Base-by-base conservation (phyloP, 2,888 invertebrate species). In the Brenthis hecate region DNA sequence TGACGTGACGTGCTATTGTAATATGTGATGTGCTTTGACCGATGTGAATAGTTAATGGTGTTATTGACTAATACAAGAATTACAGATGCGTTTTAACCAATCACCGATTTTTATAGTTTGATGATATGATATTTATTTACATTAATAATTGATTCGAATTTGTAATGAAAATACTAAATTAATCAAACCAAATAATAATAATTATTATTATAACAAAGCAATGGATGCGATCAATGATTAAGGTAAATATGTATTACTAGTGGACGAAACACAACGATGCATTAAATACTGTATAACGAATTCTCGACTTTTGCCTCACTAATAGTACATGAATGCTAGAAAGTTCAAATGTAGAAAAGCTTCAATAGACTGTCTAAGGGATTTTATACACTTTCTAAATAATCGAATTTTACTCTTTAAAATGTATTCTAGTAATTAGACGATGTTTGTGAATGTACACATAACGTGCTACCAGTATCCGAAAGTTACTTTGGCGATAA, bases 401-500 rank as follows among this genome's bases (percentile, higher is more conserved):
- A 64, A 64, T 64, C 16, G 16, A 64, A 64, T 16, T 64, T 64
- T 56, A 28, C 23, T 47, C 43, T 53, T 58, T 53, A 3, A 11
- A 36, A 54, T 60, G 8, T 16, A n/a, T 13, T 51, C n/a, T 57
- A 57, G n/a, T n/a, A 8, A 53, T 58, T 62, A 62, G 62, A 8
- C 36, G 14, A 51, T 28, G 13, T 48, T 28, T 19, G 56, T 65
- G n/a, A 13, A 57, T 51, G 13, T 56, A 51, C 56, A 28, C 53
- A 32, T 65, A 23, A 53, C 61, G 36, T 16, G 61, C 54, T 65
- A 53, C 6, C 51, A 61, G 56, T 66, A 61, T 50, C 61, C 50
- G 55, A 70, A 53, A 56, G 53, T 47, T 53, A 56, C 55, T 53
- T 70, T 62, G 72, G 65, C 70, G 56, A 65, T 70, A 61, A 61